These are phyloP conservation scores for Caprella mutica DNA, from an alignment of 2,888 invertebrate species.

Conservation along the genomic window DNA sequence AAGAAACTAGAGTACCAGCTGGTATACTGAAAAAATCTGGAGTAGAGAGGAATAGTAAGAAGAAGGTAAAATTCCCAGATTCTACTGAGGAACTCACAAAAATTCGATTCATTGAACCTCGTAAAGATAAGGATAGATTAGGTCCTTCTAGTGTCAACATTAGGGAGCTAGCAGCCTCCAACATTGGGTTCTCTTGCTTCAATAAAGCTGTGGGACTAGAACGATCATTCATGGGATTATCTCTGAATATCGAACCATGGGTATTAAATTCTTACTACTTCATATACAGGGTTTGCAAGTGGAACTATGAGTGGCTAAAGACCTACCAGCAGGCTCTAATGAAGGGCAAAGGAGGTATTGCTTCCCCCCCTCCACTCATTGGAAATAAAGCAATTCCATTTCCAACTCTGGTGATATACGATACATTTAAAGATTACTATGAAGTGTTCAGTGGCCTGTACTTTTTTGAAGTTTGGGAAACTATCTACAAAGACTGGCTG, in stretches of 20 bases:
- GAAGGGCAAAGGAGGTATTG: not conserved
- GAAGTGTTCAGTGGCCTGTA: constrained; percentile 20
- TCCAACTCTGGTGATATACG: constrained; percentile 27
- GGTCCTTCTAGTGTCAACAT: constrained; percentile 2
- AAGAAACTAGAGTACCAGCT: not conserved
- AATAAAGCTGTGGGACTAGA: not conserved
- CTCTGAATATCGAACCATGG: not conserved
- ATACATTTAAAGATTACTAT: constrained; percentile 22
- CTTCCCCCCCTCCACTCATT: constrained; percentile 17
- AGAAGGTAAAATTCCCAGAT: not conserved
- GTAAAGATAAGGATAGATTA: constrained; percentile 1
- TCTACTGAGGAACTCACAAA: not conserved
- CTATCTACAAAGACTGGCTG: constrained; percentile 25
- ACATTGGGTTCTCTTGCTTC: not conserved
- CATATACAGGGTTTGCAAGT: constrained; percentile 18
- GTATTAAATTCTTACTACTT: constrained; percentile 8
- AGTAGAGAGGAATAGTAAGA: not conserved
- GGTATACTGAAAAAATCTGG: not conserved
- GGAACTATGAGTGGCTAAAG: constrained; percentile 33
- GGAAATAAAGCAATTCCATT: constrained; percentile 3
- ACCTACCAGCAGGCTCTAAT: constrained; percentile 8
- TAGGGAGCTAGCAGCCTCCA: not conserved
- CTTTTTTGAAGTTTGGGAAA: constrained; percentile 30
- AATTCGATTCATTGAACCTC: not conserved
- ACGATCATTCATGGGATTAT: not conserved